A percentile compares a stretch with the other conserved stretches of the same genome.
Evolutionary conservation across 2,888 invertebrate species (phyloP).

Genomic region (Apamea monoglypha): DNA sequence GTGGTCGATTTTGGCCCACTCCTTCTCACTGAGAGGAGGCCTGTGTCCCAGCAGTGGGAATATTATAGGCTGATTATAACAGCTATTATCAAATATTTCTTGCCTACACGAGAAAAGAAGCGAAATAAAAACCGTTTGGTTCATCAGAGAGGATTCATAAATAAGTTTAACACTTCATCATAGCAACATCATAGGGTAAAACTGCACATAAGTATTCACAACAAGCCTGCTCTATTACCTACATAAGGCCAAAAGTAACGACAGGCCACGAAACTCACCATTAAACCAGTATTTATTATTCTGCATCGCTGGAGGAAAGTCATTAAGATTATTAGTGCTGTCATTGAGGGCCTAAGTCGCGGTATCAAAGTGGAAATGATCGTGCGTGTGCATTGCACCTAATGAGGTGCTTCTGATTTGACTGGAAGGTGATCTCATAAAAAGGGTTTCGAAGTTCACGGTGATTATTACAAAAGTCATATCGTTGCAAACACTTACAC

Average conservation of each 20-base stretch:
- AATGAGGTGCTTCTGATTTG: not conserved
- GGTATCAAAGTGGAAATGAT: not conserved
- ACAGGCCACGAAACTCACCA: slow-evolving; percentile 30
- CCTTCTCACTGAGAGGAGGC: too few species aligned
- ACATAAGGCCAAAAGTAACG: slow-evolving; percentile 41
- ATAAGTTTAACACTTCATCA: not conserved
- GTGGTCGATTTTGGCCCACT: too few species aligned
- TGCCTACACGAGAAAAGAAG: not conserved
- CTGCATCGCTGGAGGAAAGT: slow-evolving; percentile 50
- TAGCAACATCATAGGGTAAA: not conserved
- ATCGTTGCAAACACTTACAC: too few species aligned
- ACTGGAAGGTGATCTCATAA: not conserved
- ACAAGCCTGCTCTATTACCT: not conserved
- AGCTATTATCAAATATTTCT: not conserved
- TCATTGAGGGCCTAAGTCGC: slow-evolving; percentile 21
- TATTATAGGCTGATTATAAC: too few species aligned
- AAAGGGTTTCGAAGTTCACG: not conserved
- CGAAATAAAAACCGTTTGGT: too few species aligned
- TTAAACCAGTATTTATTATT: slow-evolving; percentile 47
- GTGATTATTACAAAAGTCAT: too few species aligned
- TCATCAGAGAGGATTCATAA: not conserved
- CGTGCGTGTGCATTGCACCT: slow-evolving; percentile 7
- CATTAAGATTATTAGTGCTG: slow-evolving; percentile 3
- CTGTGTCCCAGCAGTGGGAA: too few species aligned
- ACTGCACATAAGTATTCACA: slow-evolving; percentile 12